These are phyloP conservation scores for human DNA, from an alignment of 2,113 vertebrate species.

Conservation along the genomic window GRCh38 chr3:66655501-66656000, in stretches of 20 bases:
- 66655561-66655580: neutral
- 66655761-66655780: slow-evolving; percentile 21
- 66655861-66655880: slow-evolving; percentile 50
- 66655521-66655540: no score
- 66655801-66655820: slow-evolving; percentile 78
- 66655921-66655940: slow-evolving; percentile 82
- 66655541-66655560: neutral
- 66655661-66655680: neutral
- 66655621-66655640: no score
- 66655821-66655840: neutral
- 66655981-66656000: slow-evolving; percentile 82
- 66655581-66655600: neutral
- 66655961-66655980: slow-evolving; percentile 87
- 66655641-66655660: neutral
- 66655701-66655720: neutral
- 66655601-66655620: neutral
- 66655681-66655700: neutral
- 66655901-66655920: slow-evolving; percentile 85
- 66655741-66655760: neutral
- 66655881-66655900: slow-evolving; percentile 79
- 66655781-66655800: slow-evolving; percentile 78
- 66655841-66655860: slow-evolving; percentile 56
- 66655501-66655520: neutral
- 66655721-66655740: neutral
- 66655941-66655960: slow-evolving; percentile 83